These are phyloP conservation scores for Bombyx mandarina DNA, from an alignment of 1,140 invertebrate species.

Conservation along the genomic window DNA sequence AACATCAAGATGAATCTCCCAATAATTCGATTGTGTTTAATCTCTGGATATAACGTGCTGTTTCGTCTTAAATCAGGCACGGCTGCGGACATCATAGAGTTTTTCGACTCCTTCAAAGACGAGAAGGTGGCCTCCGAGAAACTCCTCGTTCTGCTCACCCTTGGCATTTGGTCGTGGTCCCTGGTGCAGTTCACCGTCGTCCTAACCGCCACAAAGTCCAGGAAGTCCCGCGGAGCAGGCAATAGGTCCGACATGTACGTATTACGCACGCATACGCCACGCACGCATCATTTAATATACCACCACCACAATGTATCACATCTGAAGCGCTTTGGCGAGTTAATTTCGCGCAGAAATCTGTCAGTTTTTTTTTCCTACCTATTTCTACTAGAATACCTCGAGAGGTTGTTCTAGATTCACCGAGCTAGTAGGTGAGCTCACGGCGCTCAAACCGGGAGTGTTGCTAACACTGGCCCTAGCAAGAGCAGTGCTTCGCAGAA, in stretches of 20 bases:
- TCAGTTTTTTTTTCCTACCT: too few species aligned
- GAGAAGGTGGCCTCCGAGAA: conserved; percentile 82
- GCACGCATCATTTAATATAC: neutral
- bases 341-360: neutral
- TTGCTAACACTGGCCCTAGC: too few species aligned
- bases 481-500: too few species aligned
- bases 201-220: conserved; percentile 86
- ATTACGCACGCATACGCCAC: conserved; percentile 28
- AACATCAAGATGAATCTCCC: too few species aligned
- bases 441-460: too few species aligned
- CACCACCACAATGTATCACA: neutral
- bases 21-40: too few species aligned
- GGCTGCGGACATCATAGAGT: conserved; percentile 95
- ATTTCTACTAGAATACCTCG: too few species aligned
- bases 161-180: conserved; percentile 91
- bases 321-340: neutral
- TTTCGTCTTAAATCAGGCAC: conserved; percentile 69
- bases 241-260: conserved; percentile 68
- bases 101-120: conserved; percentile 95
- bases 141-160: conserved; percentile 81
- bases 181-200: conserved; percentile 92
- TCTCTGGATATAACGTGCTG: too few species aligned
- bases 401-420: too few species aligned
- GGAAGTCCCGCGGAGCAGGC: conserved; percentile 78
- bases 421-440: too few species aligned